Conservation (phyloP, 2,113 vertebrate genomes). For the Gymnobelideus leadbeateri region DNA sequence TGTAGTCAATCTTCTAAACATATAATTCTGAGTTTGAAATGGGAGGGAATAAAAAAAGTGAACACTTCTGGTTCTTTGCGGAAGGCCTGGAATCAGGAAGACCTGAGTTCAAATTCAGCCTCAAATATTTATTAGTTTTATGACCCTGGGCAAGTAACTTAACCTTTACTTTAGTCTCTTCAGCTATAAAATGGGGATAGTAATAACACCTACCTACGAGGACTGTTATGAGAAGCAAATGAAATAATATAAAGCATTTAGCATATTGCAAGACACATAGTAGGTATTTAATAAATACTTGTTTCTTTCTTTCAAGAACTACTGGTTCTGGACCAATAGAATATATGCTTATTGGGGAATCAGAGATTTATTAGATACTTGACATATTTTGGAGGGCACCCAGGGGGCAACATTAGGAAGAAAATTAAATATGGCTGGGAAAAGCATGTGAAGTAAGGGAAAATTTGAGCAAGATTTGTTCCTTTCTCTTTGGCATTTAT, state of each 20-base stretch:
- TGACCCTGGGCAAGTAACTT: not conserved
- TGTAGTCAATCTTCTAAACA: not conserved
- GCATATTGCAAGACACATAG: not conserved
- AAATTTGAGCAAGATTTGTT: slow-evolving; percentile 55
- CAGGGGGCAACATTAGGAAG: slow-evolving; percentile 33
- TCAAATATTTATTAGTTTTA: not conserved
- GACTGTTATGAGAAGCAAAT: not conserved
- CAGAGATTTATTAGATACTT: slow-evolving; percentile 18
- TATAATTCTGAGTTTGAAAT: not conserved
- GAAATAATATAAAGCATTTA: not conserved
- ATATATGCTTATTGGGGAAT: not conserved
- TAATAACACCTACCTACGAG: not conserved
- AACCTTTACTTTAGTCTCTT: not conserved
- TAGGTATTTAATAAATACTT: not conserved
- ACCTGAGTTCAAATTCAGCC: not conserved
- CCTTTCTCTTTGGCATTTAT: slow-evolving; percentile 20
- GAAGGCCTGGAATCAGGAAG: not conserved
- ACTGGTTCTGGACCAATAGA: too few relatives aligned
- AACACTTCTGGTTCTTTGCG: not conserved
- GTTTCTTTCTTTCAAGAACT: not conserved
- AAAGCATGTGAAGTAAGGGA: slow-evolving; percentile 50
- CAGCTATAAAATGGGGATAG: not conserved
- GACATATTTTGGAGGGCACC: slow-evolving; percentile 7
- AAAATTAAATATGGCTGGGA: slow-evolving; percentile 21
- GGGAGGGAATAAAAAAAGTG: not conserved